These are phyloP conservation scores for Acrossocheilus fasciatus DNA, from an alignment of 2,797 vertebrate genomes.

Conservation along the genomic window DNA sequence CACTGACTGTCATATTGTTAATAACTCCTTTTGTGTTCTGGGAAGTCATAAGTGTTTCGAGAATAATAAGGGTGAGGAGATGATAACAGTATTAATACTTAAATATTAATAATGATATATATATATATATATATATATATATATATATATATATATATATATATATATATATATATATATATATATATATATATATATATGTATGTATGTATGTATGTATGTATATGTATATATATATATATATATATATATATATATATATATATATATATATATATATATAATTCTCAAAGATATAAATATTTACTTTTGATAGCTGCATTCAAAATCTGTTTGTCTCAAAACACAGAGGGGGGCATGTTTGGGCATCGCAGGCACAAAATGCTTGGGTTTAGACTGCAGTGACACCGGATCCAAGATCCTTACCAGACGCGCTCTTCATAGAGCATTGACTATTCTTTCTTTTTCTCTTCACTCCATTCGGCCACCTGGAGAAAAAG, in stretches of 20 bases:
- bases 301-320: no score
- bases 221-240: no score
- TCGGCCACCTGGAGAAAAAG: conserved; percentile 86
- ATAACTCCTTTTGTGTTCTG: not conserved
- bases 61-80: not conserved
- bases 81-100: not conserved
- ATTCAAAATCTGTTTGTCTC: not conserved
- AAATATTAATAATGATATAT: no score
- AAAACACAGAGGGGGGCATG: not conserved
- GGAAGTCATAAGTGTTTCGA: not conserved
- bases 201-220: no score
- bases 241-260: no score
- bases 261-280: no score
- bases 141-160: no score
- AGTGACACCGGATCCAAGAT: not conserved
- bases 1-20: not conserved
- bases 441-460: conserved; percentile 99
- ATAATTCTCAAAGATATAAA: no score
- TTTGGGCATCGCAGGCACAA: conserved; percentile 54
- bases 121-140: no score
- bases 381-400: not conserved
- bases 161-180: no score
- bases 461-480: conserved; percentile 97
- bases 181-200: no score
- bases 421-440: conserved; percentile 96